Base-by-base conservation (phyloP, 2,113 vertebrate species). In the Ancistrus triradiatus region DNA sequence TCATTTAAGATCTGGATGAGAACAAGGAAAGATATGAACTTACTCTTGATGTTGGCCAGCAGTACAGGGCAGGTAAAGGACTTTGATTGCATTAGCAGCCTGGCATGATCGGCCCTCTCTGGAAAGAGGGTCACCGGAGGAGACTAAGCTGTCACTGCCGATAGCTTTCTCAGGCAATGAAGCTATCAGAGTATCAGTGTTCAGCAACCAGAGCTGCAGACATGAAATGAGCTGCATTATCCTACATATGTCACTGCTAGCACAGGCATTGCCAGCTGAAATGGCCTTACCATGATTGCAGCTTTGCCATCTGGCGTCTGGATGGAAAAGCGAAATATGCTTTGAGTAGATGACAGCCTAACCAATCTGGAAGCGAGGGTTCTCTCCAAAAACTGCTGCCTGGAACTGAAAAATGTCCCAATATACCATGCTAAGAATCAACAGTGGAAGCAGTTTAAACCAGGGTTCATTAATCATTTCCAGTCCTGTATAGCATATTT, bases 161-260 rank as follows among this genome's bases (percentile, higher is more conserved):
- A 69, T 74, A 7, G 64, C 59, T 73, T 51, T 80, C 84, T 70
- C 77, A 17, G 73, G 76, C 59, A 88, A 84, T 6, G 90, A 91
- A 46, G 90, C 86, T 49, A 91, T 78, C 77, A 98, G 73, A 17
- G 92, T 92, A 78, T 98, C 95, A 38, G 83, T 88, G 86, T 98
- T 98, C 83, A 98, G 83, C 73, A 98, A 82, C 95, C 96, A 98
- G 17, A 98, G 73, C 96, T 98, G 75, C 42, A 75, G 24, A 66
- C 40, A 71, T 71, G 81, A 59, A 80, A 47, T 74, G 48, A 47
- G 44, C n/a, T n/a, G 5, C 13, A 24, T 44, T 42, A 19, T 28
- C 21, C 22, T 17, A 10, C 37, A 13, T 10, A 3, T 2, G 35
- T 13, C 35, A 38, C 35, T 31, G 27, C 3, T 7, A 31, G 27